These are phyloP conservation scores for Myotis planiceps DNA, from an alignment of 2,797 vertebrate genomes.

Conservation along the genomic window DNA sequence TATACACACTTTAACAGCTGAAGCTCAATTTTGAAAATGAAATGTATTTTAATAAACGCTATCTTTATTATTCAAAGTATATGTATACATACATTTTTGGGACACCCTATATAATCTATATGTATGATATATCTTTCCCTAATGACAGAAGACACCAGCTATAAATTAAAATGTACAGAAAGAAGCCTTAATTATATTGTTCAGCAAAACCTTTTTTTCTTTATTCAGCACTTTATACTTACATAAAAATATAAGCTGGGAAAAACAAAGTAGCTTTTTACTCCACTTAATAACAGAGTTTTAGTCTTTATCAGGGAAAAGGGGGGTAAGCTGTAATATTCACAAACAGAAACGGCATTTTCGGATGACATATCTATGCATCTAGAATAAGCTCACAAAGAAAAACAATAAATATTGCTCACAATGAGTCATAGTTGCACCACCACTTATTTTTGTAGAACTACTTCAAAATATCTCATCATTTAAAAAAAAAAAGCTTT, in stretches of 20 bases:
- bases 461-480: not conserved
- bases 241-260: not conserved
- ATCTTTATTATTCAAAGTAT: too few species aligned
- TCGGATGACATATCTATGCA: not conserved
- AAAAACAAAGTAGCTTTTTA: slow-evolving; percentile 7
- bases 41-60: too few species aligned
- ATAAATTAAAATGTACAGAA: not conserved
- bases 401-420: not conserved
- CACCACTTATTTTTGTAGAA: not conserved
- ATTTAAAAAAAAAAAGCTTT: not conserved
- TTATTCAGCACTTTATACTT: not conserved
- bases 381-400: not conserved
- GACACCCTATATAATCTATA: not conserved
- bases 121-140: not conserved
- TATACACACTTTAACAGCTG: too few species aligned
- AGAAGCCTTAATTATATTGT: slow-evolving; percentile 18
- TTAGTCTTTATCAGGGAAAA: not conserved
- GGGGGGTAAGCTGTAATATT: not conserved
- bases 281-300: not conserved
- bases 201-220: not conserved
- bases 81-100: too few species aligned
- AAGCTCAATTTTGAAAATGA: too few species aligned
- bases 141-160: not conserved
- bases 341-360: not conserved
- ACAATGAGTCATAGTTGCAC: not conserved